Evolutionary conservation across 1,140 invertebrate genomes (phyloP).

Genomic region (Danaus plexippus): DNA sequence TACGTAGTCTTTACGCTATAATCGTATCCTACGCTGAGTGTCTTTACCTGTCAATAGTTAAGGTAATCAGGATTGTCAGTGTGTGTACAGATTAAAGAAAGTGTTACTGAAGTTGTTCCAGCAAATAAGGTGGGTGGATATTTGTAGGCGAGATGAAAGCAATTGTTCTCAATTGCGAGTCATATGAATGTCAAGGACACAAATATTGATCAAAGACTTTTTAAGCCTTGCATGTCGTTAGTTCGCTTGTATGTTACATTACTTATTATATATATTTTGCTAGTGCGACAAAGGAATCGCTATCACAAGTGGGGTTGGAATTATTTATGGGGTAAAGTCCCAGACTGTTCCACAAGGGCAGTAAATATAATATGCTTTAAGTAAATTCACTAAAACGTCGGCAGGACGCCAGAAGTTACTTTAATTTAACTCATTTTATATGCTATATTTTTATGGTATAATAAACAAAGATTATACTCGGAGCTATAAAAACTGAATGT

Average conservation of each 20-base stretch:
- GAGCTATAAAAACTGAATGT: constrained; percentile 7
- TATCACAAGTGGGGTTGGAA: constrained; percentile 39
- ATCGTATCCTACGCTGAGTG: constrained; percentile 28
- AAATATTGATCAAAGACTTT: constrained; percentile 57
- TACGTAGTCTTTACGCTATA: constrained; percentile 33
- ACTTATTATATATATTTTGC: background rate
- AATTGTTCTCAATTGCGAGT: constrained; percentile 29
- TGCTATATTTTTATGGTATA: constrained; percentile 15
- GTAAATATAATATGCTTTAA: constrained; percentile 36
- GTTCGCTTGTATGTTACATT: constrained; percentile 7
- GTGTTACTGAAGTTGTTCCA: constrained; percentile 11
- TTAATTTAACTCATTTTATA: constrained; percentile 18
- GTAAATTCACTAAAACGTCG: constrained; percentile 11
- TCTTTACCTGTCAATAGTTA: constrained; percentile 34
- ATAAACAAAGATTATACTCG: constrained; percentile 22
- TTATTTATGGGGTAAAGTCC: constrained; percentile 55
- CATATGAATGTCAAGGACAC: constrained; percentile 63
- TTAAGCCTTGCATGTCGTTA: constrained; percentile 21
- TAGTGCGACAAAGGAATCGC: constrained; percentile 39
- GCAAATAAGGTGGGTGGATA: constrained; percentile 50
- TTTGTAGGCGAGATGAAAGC: constrained; percentile 32
- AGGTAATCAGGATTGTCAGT: constrained; percentile 30
- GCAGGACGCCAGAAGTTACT: constrained; percentile 6
- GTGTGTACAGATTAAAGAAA: constrained; percentile 27
- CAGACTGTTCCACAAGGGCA: constrained; percentile 38